Base-by-base conservation (phyloP, 2,797 vertebrate species). In the Notolepis coatsorum region DNA sequence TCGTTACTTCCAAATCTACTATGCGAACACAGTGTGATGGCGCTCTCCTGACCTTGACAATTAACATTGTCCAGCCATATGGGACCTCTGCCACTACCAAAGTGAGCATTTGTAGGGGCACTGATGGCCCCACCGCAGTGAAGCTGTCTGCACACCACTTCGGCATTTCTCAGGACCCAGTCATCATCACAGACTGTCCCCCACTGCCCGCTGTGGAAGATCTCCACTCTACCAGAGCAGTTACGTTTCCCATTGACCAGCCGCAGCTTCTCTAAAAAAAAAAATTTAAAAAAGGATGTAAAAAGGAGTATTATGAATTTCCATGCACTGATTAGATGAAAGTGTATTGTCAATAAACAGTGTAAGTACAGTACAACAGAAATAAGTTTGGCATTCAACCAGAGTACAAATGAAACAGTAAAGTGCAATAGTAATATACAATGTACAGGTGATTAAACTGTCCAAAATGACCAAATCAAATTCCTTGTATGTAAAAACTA, bases 171-270 rank as follows among this genome's bases (percentile, higher is more conserved):
- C 12, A 90, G 17, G 9, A 51, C 25, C 85, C 87, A 92, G 2
- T 81, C 81, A 9, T 91, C 82, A n/a, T 88, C 84, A 55, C 90
- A 92, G 15, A 91, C 84, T 0, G 87, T 90, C 42, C 90, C 90
- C 90, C 90, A 91, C 33, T 72, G 27, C 68, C 81, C 41, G 71
- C 75, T 75, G 17, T 79, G 55, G 43, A 73, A 24, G 47, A 92
- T 0, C 77, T 92, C 89, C 65, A 92, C 60, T 53, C 90, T 70
- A 5, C 90, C 90, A 0, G 89, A 88, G 63, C 90, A 92, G 21
- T 65, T 4, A 30, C 65, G 10, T 10, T 48, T 5, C 38, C 88
- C 81, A 0, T 51, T 20, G 0, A 39, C 65, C 60, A 91, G 20
- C 7, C 58, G 71, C n/a, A 91, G 0, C 3, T 56, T 68, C 28